Conservation (phyloP, 2,888 invertebrate genomes). For the Xestia c-nigrum region DNA sequence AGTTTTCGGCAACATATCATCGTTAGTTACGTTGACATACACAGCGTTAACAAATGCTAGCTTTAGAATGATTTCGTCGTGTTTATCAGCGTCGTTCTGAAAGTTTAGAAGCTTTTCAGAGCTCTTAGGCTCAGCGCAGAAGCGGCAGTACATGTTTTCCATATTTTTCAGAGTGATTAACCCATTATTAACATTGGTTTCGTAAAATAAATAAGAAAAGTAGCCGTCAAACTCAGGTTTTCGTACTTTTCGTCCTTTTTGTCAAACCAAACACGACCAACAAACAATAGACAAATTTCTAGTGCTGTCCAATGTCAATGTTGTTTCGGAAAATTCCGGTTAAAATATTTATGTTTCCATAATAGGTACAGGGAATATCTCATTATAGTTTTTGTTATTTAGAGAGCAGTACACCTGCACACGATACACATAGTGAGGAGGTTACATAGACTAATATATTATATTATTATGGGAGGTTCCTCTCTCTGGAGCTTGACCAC, state of each 20-base stretch:
- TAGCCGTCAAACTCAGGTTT: conserved; percentile 61
- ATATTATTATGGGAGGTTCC: too few species aligned
- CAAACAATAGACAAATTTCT: conserved; percentile 37
- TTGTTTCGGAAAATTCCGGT: conserved; percentile 26
- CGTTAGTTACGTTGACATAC: conserved; percentile 80
- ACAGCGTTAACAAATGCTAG: conserved; percentile 79
- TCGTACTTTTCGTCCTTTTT: conserved; percentile 56
- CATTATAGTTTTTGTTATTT: too few species aligned
- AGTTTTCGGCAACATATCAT: conserved; percentile 63
- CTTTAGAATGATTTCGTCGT: conserved; percentile 51
- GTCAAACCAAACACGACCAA: conserved; percentile 45
- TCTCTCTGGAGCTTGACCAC: too few species aligned
- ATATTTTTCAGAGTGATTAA: conserved; percentile 71
- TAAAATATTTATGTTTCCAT: background rate
- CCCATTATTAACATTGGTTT: conserved; percentile 47
- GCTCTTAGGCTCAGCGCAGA: conserved; percentile 57
- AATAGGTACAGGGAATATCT: background rate
- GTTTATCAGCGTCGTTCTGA: conserved; percentile 44
- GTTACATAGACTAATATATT: too few species aligned
- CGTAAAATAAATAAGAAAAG: conserved; percentile 56
- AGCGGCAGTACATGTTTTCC: conserved; percentile 67
- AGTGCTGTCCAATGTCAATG: conserved; percentile 1
- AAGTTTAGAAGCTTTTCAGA: conserved; percentile 56
- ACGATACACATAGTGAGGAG: too few species aligned
- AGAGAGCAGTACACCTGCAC: too few species aligned